These are phyloP conservation scores for Orius insidiosus DNA, from an alignment of 1,140 invertebrate genomes.

Conservation along the genomic window DNA sequence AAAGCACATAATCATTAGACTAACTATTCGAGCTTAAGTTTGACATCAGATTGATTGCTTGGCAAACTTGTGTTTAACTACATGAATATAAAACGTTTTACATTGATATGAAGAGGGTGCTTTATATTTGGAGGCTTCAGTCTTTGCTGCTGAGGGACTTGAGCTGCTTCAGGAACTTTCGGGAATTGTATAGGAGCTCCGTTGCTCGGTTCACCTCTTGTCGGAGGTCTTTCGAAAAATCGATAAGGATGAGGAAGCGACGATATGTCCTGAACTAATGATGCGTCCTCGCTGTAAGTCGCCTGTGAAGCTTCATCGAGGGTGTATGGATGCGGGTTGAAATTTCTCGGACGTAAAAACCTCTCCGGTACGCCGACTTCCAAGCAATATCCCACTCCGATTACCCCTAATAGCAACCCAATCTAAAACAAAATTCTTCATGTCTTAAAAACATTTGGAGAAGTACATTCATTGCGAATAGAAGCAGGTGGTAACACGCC, in stretches of 20 bases:
- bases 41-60: too few species aligned
- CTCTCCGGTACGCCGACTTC: constrained; percentile 20
- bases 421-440: too few species aligned
- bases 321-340: constrained; percentile 20
- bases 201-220: constrained; percentile 5
- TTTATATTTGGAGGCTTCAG: constrained; percentile 12
- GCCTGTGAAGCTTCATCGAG: neutral
- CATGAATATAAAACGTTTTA: too few species aligned
- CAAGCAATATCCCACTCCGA: neutral
- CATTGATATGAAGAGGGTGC: constrained; percentile 3
- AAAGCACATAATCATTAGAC: too few species aligned
- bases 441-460: too few species aligned
- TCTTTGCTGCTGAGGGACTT: neutral
- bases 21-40: too few species aligned
- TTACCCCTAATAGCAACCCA: too few species aligned
- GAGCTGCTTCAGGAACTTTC: constrained; percentile 14
- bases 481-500: too few species aligned
- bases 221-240: constrained; percentile 13
- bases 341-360: constrained; percentile 18
- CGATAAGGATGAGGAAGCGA: constrained; percentile 12
- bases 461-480: too few species aligned
- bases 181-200: constrained; percentile 18
- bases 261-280: neutral
- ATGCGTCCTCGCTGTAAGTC: neutral
- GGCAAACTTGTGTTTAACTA: too few species aligned